Evolutionary conservation across 2,113 vertebrate species (phyloP).

Genomic region (Phyllostomus discolor): DNA sequence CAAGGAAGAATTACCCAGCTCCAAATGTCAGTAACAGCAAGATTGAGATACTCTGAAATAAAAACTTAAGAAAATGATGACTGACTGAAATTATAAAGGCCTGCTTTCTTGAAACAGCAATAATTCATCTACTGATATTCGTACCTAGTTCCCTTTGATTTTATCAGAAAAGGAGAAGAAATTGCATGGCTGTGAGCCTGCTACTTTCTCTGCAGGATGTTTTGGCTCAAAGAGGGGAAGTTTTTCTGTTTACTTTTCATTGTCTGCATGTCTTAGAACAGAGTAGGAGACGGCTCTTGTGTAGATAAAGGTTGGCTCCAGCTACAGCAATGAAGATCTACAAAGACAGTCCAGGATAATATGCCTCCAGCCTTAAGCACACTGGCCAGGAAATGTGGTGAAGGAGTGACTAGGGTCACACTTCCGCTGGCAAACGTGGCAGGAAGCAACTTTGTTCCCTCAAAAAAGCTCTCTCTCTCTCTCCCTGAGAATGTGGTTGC

Average conservation of each 20-base stretch:
- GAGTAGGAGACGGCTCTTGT: not conserved
- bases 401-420: too few species aligned
- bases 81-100: not conserved
- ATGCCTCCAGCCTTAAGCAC: not conserved
- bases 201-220: not conserved
- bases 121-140: not conserved
- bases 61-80: not conserved
- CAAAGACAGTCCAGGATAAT: not conserved
- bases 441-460: not conserved
- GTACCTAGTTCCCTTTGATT: not conserved
- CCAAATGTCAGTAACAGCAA: not conserved
- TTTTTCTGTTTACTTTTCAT: not conserved
- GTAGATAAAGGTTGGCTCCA: not conserved
- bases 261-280: not conserved
- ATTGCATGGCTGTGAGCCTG: not conserved
- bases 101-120: not conserved
- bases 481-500: too few species aligned
- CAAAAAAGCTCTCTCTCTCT: not conserved
- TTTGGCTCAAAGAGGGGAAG: not conserved
- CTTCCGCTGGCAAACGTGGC: not conserved
- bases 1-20: not conserved
- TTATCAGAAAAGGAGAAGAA: not conserved
- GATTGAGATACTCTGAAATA: not conserved
- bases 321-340: not conserved
- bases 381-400: not conserved